Conservation (phyloP, 2,888 invertebrate genomes). For the Tholera decimalis region DNA sequence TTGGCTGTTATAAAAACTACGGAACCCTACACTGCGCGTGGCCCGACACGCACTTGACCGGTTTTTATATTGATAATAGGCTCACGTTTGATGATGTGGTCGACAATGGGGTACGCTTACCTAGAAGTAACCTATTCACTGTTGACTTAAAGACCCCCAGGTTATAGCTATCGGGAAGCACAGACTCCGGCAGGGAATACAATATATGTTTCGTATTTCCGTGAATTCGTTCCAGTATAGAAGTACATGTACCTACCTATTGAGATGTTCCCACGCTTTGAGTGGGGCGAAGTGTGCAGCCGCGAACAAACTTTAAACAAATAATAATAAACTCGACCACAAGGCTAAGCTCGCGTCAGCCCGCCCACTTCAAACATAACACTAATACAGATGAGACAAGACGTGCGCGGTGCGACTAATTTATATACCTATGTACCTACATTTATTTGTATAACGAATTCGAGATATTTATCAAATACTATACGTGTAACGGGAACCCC, state of each 20-base stretch:
- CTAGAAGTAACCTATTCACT: no score
- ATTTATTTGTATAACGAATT: neutral
- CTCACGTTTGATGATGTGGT: no score
- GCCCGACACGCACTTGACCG: no score
- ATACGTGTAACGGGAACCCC: no score
- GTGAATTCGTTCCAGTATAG: neutral
- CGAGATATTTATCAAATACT: neutral
- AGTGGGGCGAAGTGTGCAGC: slow-evolving; percentile 30
- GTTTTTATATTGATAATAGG: no score
- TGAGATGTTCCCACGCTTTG: slow-evolving; percentile 61
- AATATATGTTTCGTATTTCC: neutral
- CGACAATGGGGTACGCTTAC: no score
- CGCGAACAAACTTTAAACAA: slow-evolving; percentile 61
- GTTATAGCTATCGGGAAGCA: no score
- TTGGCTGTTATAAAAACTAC: no score
- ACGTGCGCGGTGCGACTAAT: slow-evolving; percentile 6
- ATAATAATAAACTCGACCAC: slow-evolving; percentile 66
- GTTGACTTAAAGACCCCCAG: no score
- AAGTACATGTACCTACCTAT: neutral
- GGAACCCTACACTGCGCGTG: no score
- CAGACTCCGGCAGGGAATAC: no score
- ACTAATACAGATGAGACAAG: slow-evolving; percentile 13
- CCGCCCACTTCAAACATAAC: slow-evolving; percentile 38
- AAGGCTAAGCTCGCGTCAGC: slow-evolving; percentile 38
- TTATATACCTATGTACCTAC: neutral